Base-by-base conservation (phyloP, 2,113 vertebrate species). In the Gymnorhina tibicen region DNA sequence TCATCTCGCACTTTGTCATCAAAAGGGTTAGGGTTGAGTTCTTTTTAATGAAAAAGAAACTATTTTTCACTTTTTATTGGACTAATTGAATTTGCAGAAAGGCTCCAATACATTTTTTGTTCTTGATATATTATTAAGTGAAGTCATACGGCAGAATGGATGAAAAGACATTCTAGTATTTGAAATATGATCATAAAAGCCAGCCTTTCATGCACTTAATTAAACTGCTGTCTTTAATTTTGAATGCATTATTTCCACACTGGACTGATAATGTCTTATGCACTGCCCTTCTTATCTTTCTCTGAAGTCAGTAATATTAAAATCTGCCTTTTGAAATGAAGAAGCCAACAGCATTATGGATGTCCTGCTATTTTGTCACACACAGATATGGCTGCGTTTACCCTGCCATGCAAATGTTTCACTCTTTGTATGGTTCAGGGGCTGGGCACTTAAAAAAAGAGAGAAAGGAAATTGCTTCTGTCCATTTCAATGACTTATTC, bases 1-100 rank as follows among this genome's bases (percentile, higher is more conserved):
- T 66, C 94, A 41, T 91, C 79, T 89, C 52, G 10, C 87, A 70
- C 89, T 95, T 66, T 95, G 96, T 95, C 95, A 96, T 97, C 89
- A 67, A 46, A 64, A 94, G 93, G 88, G 88, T 77, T 93, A 95
- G 95, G 93, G 93, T 58, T 96, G 91, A 95, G 93, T 90, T 97
- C 95, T 91, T 96, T 97, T 97, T 96, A 97, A 96, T 98, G 96
- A 98, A 98, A 98, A 98, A 97, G 87, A 96, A 97, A 97, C 97
- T 97, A 87, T 97, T 98, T 97, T 98, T 95, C 95, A 92, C 92
- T 98, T 98, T 98, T 98, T 97, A 98, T 95, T 96, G 96, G 93
- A 91, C 94, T 98, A 98, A 98, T 97, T 98, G 98, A 98, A 96
- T 97, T 97, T 97, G 97, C 97, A 97, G 93, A 97, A 98, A 93